These are phyloP conservation scores for Drosophila punjabiensis DNA, from an alignment of 1,140 invertebrate species.

Conservation along the genomic window DNA sequence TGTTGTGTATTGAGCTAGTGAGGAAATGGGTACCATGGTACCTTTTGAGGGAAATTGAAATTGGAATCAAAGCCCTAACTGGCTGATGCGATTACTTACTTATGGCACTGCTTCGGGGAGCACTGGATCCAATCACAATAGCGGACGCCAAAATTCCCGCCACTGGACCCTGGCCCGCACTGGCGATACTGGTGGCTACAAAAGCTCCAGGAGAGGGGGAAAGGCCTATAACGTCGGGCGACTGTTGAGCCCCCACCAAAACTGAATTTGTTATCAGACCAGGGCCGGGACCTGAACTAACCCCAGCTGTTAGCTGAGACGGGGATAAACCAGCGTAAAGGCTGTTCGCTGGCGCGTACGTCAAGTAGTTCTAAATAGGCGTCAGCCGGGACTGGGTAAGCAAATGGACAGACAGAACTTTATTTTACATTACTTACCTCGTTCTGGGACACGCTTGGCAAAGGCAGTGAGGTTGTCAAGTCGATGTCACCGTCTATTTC, in stretches of 20 bases:
- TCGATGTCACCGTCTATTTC: conserved; percentile 91
- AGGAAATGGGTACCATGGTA: conserved; percentile 71
- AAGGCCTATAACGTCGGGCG: conserved; percentile 78
- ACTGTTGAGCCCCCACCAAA: conserved; percentile 66
- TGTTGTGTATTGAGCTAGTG: conserved; percentile 76
- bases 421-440: conserved; percentile 63
- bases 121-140: conserved; percentile 68
- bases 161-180: conserved; percentile 30
- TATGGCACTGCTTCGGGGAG: conserved; percentile 67
- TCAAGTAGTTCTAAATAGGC: conserved; percentile 73
- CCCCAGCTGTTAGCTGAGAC: conserved; percentile 50
- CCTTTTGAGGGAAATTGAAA: conserved; percentile 41
- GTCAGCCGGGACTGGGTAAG: conserved; percentile 8
- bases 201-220: conserved; percentile 54
- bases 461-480: conserved; percentile 87
- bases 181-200: conserved; percentile 50
- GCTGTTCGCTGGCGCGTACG: conserved; percentile 68
- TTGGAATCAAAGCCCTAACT: not conserved
- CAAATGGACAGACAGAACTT: not conserved
- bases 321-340: conserved; percentile 68
- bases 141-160: conserved; percentile 69
- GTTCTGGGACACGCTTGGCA: conserved; percentile 84
- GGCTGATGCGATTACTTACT: conserved; percentile 53
- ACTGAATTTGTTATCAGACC: conserved; percentile 64
- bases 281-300: conserved; percentile 9